Conservation (phyloP, 2,113 vertebrate species). For the Limanda limanda region DNA sequence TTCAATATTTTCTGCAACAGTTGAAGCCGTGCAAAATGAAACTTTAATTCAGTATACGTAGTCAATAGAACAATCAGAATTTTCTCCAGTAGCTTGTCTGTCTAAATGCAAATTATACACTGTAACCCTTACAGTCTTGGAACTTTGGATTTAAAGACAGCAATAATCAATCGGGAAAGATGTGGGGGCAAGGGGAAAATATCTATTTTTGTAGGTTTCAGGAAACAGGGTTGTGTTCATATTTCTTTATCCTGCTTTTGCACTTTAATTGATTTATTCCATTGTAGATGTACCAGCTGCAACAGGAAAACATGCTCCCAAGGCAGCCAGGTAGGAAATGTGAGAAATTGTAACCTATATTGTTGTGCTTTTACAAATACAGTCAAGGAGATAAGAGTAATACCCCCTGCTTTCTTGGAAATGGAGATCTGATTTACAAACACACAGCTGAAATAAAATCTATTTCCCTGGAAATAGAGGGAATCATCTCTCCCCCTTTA, state of each 20-base stretch:
- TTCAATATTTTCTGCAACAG: slow-evolving; percentile 20
- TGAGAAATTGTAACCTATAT: slow-evolving; percentile 70
- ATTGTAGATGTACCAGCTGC: slow-evolving; percentile 44
- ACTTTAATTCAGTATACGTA: slow-evolving; percentile 32
- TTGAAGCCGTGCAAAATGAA: slow-evolving; percentile 22
- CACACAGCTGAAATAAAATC: slow-evolving; percentile 77
- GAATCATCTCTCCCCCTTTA: slow-evolving; percentile 68
- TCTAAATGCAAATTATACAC: slow-evolving; percentile 46
- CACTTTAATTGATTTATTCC: slow-evolving; percentile 74
- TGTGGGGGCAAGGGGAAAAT: slow-evolving; percentile 28
- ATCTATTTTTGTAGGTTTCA: slow-evolving; percentile 43
- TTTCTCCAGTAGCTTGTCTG: slow-evolving; percentile 29
- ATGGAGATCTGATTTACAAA: slow-evolving; percentile 76
- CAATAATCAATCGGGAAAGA: slow-evolving; percentile 45
- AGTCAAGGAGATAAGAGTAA: slow-evolving; percentile 77
- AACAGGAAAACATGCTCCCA: slow-evolving; percentile 56
- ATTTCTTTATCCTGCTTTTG: slow-evolving; percentile 51
- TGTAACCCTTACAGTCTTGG: slow-evolving; percentile 21
- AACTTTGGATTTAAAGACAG: slow-evolving; percentile 46
- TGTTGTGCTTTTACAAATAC: slow-evolving; percentile 72
- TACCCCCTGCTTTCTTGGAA: slow-evolving; percentile 74
- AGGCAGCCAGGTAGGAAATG: slow-evolving; percentile 65
- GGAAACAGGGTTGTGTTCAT: slow-evolving; percentile 28
- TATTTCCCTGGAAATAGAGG: slow-evolving; percentile 74
- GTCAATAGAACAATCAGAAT: slow-evolving; percentile 25